These are phyloP conservation scores for Dicrurus megarhynchus DNA, from an alignment of 2,113 vertebrate genomes.

Conservation along the genomic window DNA sequence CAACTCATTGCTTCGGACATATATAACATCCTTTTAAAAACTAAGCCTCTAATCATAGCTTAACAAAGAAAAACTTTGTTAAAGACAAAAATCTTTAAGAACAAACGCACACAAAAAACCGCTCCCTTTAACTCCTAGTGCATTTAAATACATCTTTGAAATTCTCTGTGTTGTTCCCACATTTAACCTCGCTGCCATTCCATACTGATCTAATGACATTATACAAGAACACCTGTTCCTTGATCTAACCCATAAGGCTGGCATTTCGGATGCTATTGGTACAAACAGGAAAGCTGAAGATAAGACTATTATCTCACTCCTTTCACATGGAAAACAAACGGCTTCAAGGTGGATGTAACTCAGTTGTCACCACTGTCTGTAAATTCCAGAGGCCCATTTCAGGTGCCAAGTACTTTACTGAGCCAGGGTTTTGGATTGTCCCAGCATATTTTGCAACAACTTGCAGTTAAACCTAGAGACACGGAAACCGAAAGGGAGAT, in stretches of 20 bases:
- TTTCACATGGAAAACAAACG: not conserved
- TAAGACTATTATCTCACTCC: not conserved
- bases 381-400: not conserved
- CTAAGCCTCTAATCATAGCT: not conserved
- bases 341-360: not conserved
- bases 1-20: slow-evolving; percentile 28
- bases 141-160: not conserved
- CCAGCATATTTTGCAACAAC: not conserved
- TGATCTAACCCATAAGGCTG: not conserved
- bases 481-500: not conserved
- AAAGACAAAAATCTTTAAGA: slow-evolving; percentile 29
- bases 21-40: slow-evolving; percentile 13
- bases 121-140: slow-evolving; percentile 56
- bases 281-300: not conserved
- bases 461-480: not conserved
- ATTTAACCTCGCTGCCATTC: not conserved
- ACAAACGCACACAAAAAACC: not conserved
- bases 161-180: not conserved
- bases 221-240: not conserved
- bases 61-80: not conserved
- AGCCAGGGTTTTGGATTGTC: not conserved
- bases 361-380: not conserved
- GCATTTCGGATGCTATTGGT: not conserved
- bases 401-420: not conserved
- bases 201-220: not conserved